Evolutionary conservation across 2,888 invertebrate genomes (phyloP).

Genomic region (Pristionchus entomophagus): DNA sequence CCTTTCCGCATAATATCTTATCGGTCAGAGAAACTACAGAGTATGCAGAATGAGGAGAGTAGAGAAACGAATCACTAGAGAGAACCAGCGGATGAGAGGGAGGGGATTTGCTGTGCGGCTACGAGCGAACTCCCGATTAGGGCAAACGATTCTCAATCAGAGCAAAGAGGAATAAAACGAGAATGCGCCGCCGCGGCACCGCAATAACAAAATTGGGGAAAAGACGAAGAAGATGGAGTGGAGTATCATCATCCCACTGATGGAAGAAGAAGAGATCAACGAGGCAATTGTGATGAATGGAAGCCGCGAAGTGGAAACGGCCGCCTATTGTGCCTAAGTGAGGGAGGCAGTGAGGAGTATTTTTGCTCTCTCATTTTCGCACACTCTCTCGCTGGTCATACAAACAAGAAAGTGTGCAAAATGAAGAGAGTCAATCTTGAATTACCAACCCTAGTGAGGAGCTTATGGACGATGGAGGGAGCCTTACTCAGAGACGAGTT

Average conservation of each 20-base stretch:
- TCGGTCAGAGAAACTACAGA: no score
- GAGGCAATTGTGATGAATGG: conserved; percentile 43
- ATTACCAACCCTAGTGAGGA: no score
- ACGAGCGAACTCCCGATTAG: neutral
- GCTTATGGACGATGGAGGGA: neutral
- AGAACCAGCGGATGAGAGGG: no score
- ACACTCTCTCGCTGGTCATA: no score
- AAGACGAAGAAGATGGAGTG: neutral
- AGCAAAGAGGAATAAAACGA: conserved; percentile 9
- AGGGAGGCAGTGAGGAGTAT: neutral
- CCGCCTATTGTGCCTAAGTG: conserved; percentile 25
- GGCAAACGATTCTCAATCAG: conserved; percentile 34
- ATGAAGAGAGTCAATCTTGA: no score
- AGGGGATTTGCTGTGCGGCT: no score
- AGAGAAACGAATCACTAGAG: no score
- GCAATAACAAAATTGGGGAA: conserved; percentile 30
- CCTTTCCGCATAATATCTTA: no score
- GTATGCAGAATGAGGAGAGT: no score
- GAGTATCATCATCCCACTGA: conserved; percentile 40
- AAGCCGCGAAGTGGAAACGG: neutral
- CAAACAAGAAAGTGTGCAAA: no score
- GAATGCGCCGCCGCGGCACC: no score
- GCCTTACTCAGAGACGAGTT: neutral
- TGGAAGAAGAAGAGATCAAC: conserved; percentile 9
- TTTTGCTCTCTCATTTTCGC: no score